Evolutionary conservation across 2,113 vertebrate species (phyloP).

Genomic region (Uria aalge): DNA sequence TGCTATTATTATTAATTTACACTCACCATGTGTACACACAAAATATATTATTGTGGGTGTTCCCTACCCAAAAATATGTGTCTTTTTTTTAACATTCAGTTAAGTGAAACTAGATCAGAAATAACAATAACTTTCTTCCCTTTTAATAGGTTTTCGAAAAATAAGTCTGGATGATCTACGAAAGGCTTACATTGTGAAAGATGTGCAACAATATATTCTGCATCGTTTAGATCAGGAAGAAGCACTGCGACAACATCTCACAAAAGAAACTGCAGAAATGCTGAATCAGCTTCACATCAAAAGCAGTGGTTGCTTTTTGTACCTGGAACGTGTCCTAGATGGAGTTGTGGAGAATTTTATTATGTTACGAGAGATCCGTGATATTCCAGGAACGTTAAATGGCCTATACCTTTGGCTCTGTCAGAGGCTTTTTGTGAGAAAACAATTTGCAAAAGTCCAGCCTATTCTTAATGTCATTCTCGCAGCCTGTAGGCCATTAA

Average conservation of each 20-base stretch:
- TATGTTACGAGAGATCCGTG: constrained; percentile 95
- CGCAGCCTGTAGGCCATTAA: constrained; percentile 90
- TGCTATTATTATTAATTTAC: neutral
- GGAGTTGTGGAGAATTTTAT: constrained; percentile 98
- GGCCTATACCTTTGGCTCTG: constrained; percentile 99
- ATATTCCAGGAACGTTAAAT: constrained; percentile 96
- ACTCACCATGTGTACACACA: neutral
- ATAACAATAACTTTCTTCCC: neutral
- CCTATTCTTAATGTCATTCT: constrained; percentile 97
- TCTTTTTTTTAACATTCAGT: neutral
- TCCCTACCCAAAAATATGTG: neutral
- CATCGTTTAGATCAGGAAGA: constrained; percentile 96
- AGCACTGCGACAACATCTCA: constrained; percentile 94
- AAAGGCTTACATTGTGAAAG: constrained; percentile 97
- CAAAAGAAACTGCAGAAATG: constrained; percentile 98
- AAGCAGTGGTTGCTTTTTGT: constrained; percentile 97
- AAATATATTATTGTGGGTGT: neutral
- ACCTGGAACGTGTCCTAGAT: constrained; percentile 94
- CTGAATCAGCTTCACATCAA: constrained; percentile 99
- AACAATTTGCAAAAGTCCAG: constrained; percentile 98
- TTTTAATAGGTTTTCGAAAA: constrained; percentile 89
- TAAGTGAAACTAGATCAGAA: neutral
- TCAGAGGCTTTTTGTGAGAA: constrained; percentile 96
- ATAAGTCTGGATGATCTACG: constrained; percentile 97
- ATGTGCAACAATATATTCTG: constrained; percentile 97